Conservation (phyloP, 1,140 invertebrate genomes). For the Parapsyche elsis region DNA sequence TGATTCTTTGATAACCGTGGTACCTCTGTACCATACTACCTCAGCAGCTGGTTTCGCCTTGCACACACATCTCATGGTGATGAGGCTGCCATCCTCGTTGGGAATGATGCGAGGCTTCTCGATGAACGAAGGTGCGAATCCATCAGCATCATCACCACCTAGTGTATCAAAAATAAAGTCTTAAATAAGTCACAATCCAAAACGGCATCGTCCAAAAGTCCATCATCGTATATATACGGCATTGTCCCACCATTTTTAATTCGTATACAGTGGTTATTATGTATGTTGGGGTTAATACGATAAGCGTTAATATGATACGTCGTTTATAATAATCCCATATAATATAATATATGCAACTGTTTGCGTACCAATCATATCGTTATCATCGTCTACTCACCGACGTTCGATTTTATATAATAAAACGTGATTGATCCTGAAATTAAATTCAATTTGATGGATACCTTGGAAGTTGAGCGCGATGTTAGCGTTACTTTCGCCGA, state of each 20-base stretch:
- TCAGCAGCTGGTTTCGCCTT: constrained; percentile 91
- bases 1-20: constrained; percentile 84
- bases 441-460: constrained; percentile 65
- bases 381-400: constrained; percentile 30
- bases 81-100: constrained; percentile 94
- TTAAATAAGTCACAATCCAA: background rate
- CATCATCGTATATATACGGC: background rate
- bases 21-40: constrained; percentile 91
- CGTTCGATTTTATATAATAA: background rate
- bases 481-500: constrained; percentile 99
- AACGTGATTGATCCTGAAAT: background rate
- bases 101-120: constrained; percentile 98
- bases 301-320: constrained; percentile 32
- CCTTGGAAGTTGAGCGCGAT: constrained; percentile 99
- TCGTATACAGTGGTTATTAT: constrained; percentile 17
- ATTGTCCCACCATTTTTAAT: background rate
- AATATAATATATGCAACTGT: constrained; percentile 46
- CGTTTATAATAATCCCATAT: background rate
- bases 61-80: constrained; percentile 95
- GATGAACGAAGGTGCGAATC: constrained; percentile 93
- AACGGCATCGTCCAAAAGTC: background rate
- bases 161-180: constrained; percentile 52
- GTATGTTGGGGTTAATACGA: constrained; percentile 36
- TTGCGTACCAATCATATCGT: constrained; percentile 45
- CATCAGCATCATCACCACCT: constrained; percentile 89